Base-by-base conservation (phyloP, 2,888 invertebrate species). In the Heliconius hortense region DNA sequence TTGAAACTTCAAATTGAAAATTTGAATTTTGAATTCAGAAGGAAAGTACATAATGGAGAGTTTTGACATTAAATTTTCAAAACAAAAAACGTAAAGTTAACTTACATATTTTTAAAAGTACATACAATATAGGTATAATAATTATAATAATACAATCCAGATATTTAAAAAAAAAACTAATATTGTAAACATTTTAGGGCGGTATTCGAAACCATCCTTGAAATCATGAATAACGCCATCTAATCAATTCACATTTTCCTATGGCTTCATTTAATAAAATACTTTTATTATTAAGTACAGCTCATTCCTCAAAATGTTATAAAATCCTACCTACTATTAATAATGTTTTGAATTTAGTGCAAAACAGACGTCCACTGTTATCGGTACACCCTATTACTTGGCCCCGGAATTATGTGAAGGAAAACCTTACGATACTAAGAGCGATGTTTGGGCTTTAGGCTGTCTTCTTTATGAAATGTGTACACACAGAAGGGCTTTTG, bases 361-460 rank as follows among this genome's bases (percentile, higher is more conserved):
- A 67, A 94, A 94, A 82, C 94, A 95, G 84, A 94, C 95, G 3
- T 93, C 92, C 8, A 96, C 96, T 72, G 95, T 97, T 31, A 96
- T 97, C 79, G 97, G 97, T 18, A 97, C 97, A 11, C 96, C 97
- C 26, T 96, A 96, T 87, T 98, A 98, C 87, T 95, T 98, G 82
- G 97, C 97, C 5, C 98, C 98, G 26, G 98, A 98, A 90, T 90
- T 98, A 75, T 97, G 97, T 82, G 96, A 96, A 86, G 96, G 96
- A 48, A 94, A 95, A 86, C 95, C 96, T 13, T 97, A 97, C 85
- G 96, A 97, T 86, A 95, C 95, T 67, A 97, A 97, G 91, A 96
- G 96, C 82, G 98, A 98, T 84, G 95, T 98, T 76, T 98, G 98
- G 98, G 96, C 97, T 21, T 93, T 97, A 72, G 98, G 98, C 0